Conservation (phyloP, 2,888 invertebrate genomes). For the Rhamnusium bicolor region DNA sequence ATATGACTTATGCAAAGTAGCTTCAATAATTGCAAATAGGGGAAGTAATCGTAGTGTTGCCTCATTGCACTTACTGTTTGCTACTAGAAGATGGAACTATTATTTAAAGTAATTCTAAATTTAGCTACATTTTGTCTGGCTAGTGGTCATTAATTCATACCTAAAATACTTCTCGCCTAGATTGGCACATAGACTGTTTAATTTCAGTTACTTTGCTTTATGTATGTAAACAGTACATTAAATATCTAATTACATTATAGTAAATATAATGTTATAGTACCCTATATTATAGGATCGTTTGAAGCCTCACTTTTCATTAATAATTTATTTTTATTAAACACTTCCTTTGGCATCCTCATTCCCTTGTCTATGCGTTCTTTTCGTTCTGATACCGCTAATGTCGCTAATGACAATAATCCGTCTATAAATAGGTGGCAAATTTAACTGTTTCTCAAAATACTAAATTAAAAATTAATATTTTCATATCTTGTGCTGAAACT, state of each 20-base stretch:
- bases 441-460: background rate
- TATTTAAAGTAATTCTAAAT: background rate
- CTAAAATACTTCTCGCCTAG: background rate
- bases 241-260: constrained; percentile 41
- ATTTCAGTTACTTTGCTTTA: background rate
- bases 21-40: background rate
- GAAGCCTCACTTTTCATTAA: constrained; percentile 61
- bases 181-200: background rate
- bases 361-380: constrained; percentile 45
- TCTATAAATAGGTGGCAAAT: background rate
- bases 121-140: background rate
- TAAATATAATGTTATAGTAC: constrained; percentile 39
- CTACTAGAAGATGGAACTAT: background rate
- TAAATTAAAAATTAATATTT: too few relatives aligned
- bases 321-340: constrained; percentile 66
- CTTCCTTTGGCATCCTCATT: constrained; percentile 62
- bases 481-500: too few relatives aligned
- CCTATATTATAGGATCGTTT: constrained; percentile 52
- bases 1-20: background rate
- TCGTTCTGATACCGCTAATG: constrained; percentile 8
- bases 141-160: background rate
- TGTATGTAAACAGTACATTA: background rate
- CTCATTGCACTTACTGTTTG: background rate
- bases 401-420: background rate
- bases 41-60: background rate